Percentiles rank a stretch among this genome's conserved stretches.
phyloP scores from a whole-genome alignment of 1,140 invertebrate genomes.

The Drosophila albomicans region DNA sequence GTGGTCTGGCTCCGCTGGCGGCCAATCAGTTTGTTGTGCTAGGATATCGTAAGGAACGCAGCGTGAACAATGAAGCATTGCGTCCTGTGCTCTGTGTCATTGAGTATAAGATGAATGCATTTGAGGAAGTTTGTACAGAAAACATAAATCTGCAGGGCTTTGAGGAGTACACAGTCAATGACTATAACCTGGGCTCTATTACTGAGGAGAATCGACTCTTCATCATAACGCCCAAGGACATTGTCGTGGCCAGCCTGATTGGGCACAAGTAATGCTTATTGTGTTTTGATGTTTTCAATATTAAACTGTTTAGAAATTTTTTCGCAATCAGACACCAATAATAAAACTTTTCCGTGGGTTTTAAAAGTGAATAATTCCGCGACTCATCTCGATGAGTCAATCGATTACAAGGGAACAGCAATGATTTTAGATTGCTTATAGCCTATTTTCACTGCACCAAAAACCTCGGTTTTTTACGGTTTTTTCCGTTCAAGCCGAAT shows the following conservation, averaged over 20 bases:
- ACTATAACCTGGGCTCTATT: too few species aligned
- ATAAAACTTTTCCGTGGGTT: constrained; percentile 19
- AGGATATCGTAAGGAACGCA: constrained; percentile 90
- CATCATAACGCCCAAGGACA: too few species aligned
- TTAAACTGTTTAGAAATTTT: too few species aligned
- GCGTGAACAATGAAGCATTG: constrained; percentile 89
- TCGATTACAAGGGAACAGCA: not conserved
- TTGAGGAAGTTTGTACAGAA: constrained; percentile 93
- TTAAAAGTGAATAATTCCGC: too few species aligned
- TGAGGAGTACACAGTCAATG: constrained; percentile 91
- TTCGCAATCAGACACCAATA: constrained; percentile 47
- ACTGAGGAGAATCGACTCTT: too few species aligned
- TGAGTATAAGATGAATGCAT: constrained; percentile 91
- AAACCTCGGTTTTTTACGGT: too few species aligned
- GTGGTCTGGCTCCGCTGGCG: constrained; percentile 93
- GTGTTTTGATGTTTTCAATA: too few species aligned
- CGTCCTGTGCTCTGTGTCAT: constrained; percentile 94
- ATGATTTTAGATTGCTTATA: not conserved
- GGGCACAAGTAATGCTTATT: too few species aligned
- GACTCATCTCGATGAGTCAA: not conserved
- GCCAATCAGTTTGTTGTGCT: constrained; percentile 91
- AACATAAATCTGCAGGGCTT: constrained; percentile 89
- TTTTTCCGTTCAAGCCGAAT: too few species aligned
- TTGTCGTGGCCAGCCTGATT: too few species aligned
- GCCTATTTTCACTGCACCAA: too few species aligned